A percentile compares a stretch with the other conserved stretches of the same genome.
phyloP scores from a whole-genome alignment of 1,140 invertebrate species.

The Gonatopus flavifemur region DNA sequence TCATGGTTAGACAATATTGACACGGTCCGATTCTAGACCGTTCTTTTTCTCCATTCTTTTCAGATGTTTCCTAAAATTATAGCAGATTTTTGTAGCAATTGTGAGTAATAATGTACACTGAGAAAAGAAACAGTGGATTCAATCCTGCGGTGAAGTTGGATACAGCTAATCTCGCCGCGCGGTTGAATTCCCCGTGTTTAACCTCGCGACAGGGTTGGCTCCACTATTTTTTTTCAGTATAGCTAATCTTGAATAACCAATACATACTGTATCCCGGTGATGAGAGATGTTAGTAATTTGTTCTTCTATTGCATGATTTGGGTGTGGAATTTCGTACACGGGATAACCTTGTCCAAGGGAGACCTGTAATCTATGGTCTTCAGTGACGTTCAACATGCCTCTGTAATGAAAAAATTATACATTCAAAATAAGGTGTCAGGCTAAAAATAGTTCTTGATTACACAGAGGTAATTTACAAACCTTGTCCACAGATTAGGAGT shows the following conservation, averaged over 20 bases:
- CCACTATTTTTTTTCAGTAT: neutral
- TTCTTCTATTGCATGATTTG: constrained; percentile 19
- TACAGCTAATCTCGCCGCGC: no score
- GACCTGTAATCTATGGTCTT: constrained; percentile 41
- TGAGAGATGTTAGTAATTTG: constrained; percentile 33
- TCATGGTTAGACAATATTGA: constrained; percentile 25
- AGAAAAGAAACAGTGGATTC: constrained; percentile 4
- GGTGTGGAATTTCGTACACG: constrained; percentile 37
- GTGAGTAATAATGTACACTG: neutral
- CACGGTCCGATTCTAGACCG: constrained; percentile 28
- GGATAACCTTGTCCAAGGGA: constrained; percentile 44
- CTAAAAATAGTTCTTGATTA: no score
- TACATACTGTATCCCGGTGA: constrained; percentile 30
- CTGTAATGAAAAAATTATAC: constrained; percentile 12
- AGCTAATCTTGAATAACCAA: no score
- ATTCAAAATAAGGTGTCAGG: constrained; percentile 8
- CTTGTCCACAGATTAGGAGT: no score
- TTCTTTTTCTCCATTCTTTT: constrained; percentile 26
- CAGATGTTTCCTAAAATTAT: constrained; percentile 34
- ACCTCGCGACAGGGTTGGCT: no score
- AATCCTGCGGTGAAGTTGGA: no score
- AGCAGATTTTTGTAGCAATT: constrained; percentile 3
- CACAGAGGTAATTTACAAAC: no score
- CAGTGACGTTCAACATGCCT: constrained; percentile 29
- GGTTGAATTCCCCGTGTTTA: no score